Evolutionary conservation across 2,113 vertebrate genomes (phyloP).

Genomic region (Gracilinanus agilis): DNA sequence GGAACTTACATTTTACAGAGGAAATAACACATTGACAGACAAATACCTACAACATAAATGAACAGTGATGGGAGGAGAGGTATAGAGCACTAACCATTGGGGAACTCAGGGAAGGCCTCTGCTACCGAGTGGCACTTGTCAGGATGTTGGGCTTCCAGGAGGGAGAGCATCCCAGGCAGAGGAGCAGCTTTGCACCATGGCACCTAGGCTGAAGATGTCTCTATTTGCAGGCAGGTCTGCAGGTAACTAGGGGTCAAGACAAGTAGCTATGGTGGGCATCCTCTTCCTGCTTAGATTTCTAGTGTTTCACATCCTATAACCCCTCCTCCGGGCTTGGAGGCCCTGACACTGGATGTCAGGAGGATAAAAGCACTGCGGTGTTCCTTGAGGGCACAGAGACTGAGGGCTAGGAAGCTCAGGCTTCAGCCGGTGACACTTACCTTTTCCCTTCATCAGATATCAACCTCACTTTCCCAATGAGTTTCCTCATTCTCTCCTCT

Average conservation of each 20-base stretch:
- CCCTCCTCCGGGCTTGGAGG: background rate
- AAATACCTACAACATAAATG: background rate
- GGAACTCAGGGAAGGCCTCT: background rate
- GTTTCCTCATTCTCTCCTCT: slow-evolving; percentile 58
- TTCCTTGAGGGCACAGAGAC: background rate
- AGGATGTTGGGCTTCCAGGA: slow-evolving; percentile 12
- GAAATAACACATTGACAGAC: slow-evolving; percentile 49
- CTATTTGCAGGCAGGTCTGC: background rate
- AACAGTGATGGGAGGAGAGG: background rate
- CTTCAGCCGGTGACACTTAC: slow-evolving; percentile 11
- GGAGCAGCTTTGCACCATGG: background rate
- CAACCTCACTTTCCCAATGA: background rate
- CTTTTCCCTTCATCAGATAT: slow-evolving; percentile 29
- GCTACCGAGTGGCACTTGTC: background rate
- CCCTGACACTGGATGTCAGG: background rate
- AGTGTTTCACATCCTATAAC: background rate
- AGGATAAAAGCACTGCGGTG: background rate
- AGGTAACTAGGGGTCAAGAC: background rate
- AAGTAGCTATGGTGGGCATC: background rate
- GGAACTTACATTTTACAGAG: background rate
- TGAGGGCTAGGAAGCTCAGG: background rate
- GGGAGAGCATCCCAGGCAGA: slow-evolving; percentile 34
- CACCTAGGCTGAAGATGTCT: background rate
- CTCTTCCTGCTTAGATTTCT: background rate
- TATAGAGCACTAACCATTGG: slow-evolving; percentile 5